Base-by-base conservation (phyloP, 1,140 invertebrate genomes). In the Cardiocondyla obscurior region DNA sequence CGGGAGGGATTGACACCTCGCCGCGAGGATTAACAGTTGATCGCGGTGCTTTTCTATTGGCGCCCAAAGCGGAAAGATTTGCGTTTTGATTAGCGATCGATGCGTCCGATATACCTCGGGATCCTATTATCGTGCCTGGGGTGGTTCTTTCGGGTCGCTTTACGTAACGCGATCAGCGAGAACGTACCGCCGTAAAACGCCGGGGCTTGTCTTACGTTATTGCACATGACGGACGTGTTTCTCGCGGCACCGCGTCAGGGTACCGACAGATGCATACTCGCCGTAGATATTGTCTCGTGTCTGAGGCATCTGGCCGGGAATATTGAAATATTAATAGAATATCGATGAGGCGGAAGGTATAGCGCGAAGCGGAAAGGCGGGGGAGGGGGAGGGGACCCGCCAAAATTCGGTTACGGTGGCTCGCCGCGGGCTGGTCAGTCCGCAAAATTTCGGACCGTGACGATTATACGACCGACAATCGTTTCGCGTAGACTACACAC, bases 151-250 rank as follows among this genome's bases (percentile, higher is more conserved):
- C 36, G 67, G 67, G 28, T 28, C 30, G 58, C 19, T 49, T 39
- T 39, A 16, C 22, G 36, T 36, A 55, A 39, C 36, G 44, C 55
- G 77, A 70, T 74, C 55, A 30, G 12, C 55, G 42, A 81, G 83
- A 81, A 90, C 30, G 44, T 36, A 70, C 86, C 25, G 14, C 55
- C 65, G 76, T 89, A 89, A 86, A 88, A 62, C 39, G 22, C 55
- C 8, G 62, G 36, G 82, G n/a, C n/a, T 82, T 85, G 83, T 88
- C 88, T 85, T 86, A 82, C 82, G 81, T 89, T 88, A 88, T 90
- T 90, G 86, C 85, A 83, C 85, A 60, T 83, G 89, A 89, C 83
- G 84, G 83, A 90, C 89, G 88, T 89, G 86, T 69, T 83, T 22
- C 70, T 33, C 30, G 19, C 51, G 67, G 44, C 73, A 5, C 12